These are phyloP conservation scores for Pelobates fuscus DNA, from an alignment of 2,113 vertebrate species.

Conservation along the genomic window DNA sequence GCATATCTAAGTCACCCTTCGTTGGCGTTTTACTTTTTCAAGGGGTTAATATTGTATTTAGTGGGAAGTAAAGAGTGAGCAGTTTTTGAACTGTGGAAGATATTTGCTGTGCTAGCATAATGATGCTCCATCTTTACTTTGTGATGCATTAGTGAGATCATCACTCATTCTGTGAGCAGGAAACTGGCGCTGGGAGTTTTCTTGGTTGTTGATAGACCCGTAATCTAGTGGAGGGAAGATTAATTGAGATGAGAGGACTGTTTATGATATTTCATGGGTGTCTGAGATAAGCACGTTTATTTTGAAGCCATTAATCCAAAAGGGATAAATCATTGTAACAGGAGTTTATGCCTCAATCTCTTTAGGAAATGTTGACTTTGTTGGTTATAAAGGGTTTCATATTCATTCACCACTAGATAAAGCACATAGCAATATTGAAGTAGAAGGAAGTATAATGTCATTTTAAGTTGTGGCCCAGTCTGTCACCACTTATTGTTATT, in stretches of 20 bases:
- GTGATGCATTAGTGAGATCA: conserved; percentile 47
- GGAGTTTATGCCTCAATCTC: conserved; percentile 39
- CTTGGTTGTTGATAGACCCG: conserved; percentile 42
- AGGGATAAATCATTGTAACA: conserved; percentile 44
- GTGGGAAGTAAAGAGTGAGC: conserved; percentile 4
- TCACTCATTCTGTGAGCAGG: conserved; percentile 38
- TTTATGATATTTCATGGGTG: conserved; percentile 47
- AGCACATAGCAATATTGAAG: not conserved
- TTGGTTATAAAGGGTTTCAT: conserved; percentile 3
- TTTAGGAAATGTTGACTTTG: conserved; percentile 44
- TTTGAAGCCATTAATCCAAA: conserved; percentile 45
- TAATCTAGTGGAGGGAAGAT: conserved; percentile 39
- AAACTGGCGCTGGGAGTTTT: conserved; percentile 36
- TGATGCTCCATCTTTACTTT: conserved; percentile 26
- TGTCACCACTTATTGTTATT: not conserved
- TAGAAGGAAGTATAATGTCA: not conserved
- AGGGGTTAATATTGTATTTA: conserved; percentile 15
- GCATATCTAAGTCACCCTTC: too few species aligned
- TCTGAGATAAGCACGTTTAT: conserved; percentile 43
- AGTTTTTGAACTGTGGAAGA: conserved; percentile 1
- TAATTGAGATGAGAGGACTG: conserved; percentile 41
- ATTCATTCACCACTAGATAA: not conserved
- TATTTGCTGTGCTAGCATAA: conserved; percentile 30
- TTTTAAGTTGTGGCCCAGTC: not conserved
- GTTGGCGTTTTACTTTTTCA: too few species aligned